phyloP scores from a whole-genome alignment of 2,888 invertebrate species.

The Serripes groenlandicus region DNA sequence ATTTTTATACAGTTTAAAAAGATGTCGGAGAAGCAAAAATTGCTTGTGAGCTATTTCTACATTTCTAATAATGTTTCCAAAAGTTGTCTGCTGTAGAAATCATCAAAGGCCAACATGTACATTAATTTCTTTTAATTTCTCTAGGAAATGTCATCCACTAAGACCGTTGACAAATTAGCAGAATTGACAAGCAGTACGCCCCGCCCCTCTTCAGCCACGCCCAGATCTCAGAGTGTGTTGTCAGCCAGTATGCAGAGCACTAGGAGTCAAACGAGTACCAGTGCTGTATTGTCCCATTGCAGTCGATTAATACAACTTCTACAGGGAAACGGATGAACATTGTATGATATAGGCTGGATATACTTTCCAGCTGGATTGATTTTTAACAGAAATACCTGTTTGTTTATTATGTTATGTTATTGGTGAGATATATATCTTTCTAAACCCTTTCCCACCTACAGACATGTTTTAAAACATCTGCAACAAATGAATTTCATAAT shows the following conservation, averaged over 20 bases:
- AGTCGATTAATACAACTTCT: slow-evolving; percentile 80
- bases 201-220: slow-evolving; percentile 74
- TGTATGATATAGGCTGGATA: no score
- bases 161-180: slow-evolving; percentile 81
- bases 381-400: neutral
- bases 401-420: no score
- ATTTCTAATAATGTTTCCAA: no score
- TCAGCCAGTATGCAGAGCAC: slow-evolving; percentile 75
- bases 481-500: no score
- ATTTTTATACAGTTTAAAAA: no score
- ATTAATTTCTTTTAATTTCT: neutral
- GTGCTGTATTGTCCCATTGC: slow-evolving; percentile 80
- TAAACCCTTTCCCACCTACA: no score
- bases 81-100: no score
- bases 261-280: slow-evolving; percentile 69
- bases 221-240: slow-evolving; percentile 69
- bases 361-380: neutral
- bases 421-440: no score
- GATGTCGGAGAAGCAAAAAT: no score
- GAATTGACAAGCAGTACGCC: slow-evolving; percentile 76
- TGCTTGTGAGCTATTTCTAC: no score
- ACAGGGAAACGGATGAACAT: slow-evolving; percentile 67
- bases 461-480: no score
- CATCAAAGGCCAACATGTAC: no score
- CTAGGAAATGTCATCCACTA: slow-evolving; percentile 81